These are phyloP conservation scores for Pachypsylla venusta DNA, from an alignment of 1,140 invertebrate species.

Conservation along the genomic window DNA sequence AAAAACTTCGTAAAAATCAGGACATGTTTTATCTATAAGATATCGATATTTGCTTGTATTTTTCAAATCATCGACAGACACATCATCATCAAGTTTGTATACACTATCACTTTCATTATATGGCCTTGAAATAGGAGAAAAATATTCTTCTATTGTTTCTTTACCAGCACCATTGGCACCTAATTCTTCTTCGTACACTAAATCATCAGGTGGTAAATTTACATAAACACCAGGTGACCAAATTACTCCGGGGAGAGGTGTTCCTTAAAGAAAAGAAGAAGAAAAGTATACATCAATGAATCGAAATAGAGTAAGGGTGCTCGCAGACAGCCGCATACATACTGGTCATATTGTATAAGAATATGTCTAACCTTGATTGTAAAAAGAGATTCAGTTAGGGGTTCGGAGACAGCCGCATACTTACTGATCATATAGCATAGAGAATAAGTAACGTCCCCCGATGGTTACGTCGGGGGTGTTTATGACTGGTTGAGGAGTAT, in stretches of 20 bases:
- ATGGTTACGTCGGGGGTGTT: too few relatives aligned
- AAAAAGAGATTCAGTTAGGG: not conserved
- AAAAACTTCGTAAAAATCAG: too few relatives aligned
- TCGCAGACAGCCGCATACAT: not conserved
- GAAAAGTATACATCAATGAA: not conserved
- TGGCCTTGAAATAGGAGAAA: too few relatives aligned
- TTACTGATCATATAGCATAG: too few relatives aligned
- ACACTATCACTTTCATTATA: too few relatives aligned
- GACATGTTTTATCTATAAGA: too few relatives aligned
- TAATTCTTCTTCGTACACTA: not conserved
- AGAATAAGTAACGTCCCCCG: too few relatives aligned
- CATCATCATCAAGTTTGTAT: too few relatives aligned
- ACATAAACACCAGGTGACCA: not conserved
- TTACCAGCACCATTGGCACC: not conserved
- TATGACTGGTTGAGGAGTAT: too few relatives aligned
- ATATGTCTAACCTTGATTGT: not conserved
- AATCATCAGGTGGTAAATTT: not conserved
- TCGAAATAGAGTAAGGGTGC: not conserved
- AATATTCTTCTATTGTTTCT: not conserved
- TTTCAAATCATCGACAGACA: too few relatives aligned
- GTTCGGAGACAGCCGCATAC: too few relatives aligned
- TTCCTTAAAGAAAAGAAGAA: not conserved
- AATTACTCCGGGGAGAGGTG: not conserved
- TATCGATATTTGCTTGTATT: too few relatives aligned
- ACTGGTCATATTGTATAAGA: not conserved